Evolutionary conservation across 2,888 invertebrate species (phyloP).

Genomic region (Germaria angustata): DNA sequence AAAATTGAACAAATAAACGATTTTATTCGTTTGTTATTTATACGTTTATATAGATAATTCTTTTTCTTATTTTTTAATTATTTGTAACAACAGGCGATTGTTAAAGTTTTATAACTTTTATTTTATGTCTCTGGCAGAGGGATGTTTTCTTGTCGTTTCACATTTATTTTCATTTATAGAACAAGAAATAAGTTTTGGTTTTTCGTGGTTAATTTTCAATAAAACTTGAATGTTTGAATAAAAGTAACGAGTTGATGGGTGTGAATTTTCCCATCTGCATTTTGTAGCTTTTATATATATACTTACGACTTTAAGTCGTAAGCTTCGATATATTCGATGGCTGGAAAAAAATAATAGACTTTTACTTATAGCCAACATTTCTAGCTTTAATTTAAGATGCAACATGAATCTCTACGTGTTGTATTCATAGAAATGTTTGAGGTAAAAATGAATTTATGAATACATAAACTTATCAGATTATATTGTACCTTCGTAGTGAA

Average conservation of each 20-base stretch:
- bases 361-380: too few species aligned
- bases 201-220: slow-evolving; percentile 10
- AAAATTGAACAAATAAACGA: slow-evolving; percentile 15
- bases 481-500: too few species aligned
- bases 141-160: background rate
- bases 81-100: slow-evolving; percentile 59
- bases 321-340: too few species aligned
- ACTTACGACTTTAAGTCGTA: too few species aligned
- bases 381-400: too few species aligned
- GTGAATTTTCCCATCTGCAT: slow-evolving; percentile 56
- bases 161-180: background rate
- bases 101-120: slow-evolving; percentile 9
- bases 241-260: slow-evolving; percentile 54
- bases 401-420: too few species aligned
- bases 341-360: too few species aligned
- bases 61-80: slow-evolving; percentile 36
- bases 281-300: slow-evolving; percentile 29
- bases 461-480: too few species aligned
- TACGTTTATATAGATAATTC: background rate
- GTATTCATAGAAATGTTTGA: too few species aligned
- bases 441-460: too few species aligned
- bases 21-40: background rate
- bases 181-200: background rate
- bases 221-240: background rate
- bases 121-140: background rate